Conservation (phyloP, 2,888 invertebrate genomes). For the Julus scandinavius region DNA sequence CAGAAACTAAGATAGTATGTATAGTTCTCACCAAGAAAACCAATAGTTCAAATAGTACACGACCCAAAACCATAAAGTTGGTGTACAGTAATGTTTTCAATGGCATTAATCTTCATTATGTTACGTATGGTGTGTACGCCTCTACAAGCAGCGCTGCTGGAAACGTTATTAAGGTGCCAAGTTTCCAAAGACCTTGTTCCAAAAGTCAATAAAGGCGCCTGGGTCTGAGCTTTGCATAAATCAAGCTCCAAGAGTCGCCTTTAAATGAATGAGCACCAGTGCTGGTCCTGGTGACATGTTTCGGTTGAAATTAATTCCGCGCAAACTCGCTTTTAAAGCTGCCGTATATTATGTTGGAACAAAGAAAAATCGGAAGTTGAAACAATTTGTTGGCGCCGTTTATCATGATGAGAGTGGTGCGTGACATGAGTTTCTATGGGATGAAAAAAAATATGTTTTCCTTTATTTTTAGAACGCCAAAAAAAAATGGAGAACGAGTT, state of each 20-base stretch:
- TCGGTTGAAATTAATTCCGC: slow-evolving; percentile 43
- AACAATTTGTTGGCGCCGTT: slow-evolving; percentile 44
- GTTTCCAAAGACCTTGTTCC: slow-evolving; percentile 42
- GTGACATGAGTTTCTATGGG: slow-evolving; percentile 16
- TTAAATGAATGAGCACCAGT: neutral
- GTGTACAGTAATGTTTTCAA: neutral
- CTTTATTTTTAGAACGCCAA: neutral
- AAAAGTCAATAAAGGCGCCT: slow-evolving; percentile 43
- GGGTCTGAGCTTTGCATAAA: slow-evolving; percentile 15
- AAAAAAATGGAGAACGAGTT: slow-evolving; percentile 23
- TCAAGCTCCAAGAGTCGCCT: neutral
- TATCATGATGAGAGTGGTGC: slow-evolving; percentile 46
- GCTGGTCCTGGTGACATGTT: slow-evolving; percentile 33
- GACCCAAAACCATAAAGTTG: neutral
- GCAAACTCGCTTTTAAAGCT: slow-evolving; percentile 46
- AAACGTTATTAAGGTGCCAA: slow-evolving; percentile 43
- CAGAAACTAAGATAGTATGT: neutral
- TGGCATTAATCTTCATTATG: slow-evolving; percentile 45
- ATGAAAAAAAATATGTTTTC: neutral
- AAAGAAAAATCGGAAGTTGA: slow-evolving; percentile 42
- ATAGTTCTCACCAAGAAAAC: neutral
- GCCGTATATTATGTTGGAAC: slow-evolving; percentile 23
- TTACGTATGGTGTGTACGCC: neutral
- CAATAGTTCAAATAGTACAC: neutral
- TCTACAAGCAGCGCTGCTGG: neutral